Percentiles rank a stretch among this genome's conserved stretches.
phyloP scores from a whole-genome alignment of 2,797 vertebrate genomes.

The Sebastes kiyomatsui region DNA sequence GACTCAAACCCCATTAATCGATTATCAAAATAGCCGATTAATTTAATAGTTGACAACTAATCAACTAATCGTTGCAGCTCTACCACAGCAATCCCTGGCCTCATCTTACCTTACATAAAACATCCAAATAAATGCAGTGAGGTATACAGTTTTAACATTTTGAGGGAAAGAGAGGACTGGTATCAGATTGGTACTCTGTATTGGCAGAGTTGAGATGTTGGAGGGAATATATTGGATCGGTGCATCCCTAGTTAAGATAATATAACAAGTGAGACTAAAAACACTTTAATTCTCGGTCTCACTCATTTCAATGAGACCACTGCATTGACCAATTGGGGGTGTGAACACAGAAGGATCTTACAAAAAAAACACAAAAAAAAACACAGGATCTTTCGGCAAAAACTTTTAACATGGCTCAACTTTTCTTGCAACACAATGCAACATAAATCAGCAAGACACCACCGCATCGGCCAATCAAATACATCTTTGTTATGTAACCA shows the following conservation, averaged over 20 bases:
- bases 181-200: not conserved
- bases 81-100: too few relatives aligned
- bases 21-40: too few relatives aligned
- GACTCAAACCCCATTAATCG: too few relatives aligned
- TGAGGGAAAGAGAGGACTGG: too few relatives aligned
- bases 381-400: not conserved
- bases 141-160: too few relatives aligned
- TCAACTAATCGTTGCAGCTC: too few relatives aligned
- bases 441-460: not conserved
- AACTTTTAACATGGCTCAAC: not conserved
- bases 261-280: not conserved
- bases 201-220: not conserved
- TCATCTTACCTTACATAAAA: too few relatives aligned
- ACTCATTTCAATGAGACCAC: not conserved
- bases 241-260: not conserved
- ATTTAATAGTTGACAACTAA: too few relatives aligned
- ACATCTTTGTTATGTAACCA: too few relatives aligned
- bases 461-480: not conserved
- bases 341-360: not conserved
- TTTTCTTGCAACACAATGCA: not conserved
- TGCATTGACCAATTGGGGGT: not conserved
- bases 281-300: not conserved
- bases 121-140: too few relatives aligned
- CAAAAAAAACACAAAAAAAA: not conserved
- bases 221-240: not conserved